A percentile compares a stretch with the other conserved stretches of the same genome.
These are phyloP conservation scores for human (Homo sapiens) DNA, from an alignment of 2,113 vertebrate species.

Conservation along the genomic window DNA sequence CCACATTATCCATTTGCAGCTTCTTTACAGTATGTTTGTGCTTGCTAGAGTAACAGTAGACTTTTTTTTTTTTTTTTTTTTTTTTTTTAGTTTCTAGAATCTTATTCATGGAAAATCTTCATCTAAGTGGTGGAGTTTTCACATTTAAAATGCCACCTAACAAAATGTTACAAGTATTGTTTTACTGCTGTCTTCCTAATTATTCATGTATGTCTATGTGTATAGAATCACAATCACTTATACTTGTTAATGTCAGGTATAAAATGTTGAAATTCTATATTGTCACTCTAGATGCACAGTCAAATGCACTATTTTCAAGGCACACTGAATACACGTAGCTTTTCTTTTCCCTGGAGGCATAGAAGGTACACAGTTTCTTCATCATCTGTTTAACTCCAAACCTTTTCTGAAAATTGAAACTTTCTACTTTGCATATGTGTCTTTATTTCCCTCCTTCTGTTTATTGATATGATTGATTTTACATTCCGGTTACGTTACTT, in stretches of 20 bases:
- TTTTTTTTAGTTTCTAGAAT: not conserved
- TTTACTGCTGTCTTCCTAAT: not conserved
- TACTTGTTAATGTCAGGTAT: not conserved
- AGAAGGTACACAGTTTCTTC: not conserved
- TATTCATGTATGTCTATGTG: not conserved
- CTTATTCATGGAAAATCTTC: not conserved
- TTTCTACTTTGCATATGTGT: not conserved
- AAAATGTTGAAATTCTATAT: not conserved
- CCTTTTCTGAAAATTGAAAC: conserved; percentile 8
- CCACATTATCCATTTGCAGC: not conserved
- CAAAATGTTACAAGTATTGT: not conserved
- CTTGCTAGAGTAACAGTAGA: not conserved
- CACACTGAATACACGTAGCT: not conserved
- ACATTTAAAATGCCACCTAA: not conserved
- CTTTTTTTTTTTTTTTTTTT: not conserved
- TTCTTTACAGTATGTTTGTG: not conserved
- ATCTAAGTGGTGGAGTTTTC: not conserved
- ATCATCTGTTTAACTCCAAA: not conserved
- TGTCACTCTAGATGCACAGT: not conserved
- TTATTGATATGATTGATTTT: not conserved
- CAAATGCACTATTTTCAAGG: not conserved
- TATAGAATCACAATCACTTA: not conserved
- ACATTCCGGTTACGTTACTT: not conserved
- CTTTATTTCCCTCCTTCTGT: not conserved
- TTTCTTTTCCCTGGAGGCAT: not conserved